Base-by-base conservation (phyloP, 1,140 invertebrate species). In the Drosophila paulistorum region DNA sequence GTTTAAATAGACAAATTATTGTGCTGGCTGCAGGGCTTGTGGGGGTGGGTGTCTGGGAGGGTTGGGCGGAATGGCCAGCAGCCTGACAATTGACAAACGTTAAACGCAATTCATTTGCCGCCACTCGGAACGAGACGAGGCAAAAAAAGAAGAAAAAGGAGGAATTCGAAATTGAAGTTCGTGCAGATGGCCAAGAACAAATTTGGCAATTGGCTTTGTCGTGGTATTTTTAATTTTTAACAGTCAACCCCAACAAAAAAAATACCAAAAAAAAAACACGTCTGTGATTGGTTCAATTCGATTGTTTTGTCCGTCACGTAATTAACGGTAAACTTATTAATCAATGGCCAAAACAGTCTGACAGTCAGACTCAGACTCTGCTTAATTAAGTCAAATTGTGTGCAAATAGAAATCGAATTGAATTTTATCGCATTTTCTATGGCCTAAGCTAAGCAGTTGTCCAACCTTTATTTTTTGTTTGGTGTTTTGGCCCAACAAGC, bases 1-100 rank as follows among this genome's bases (percentile, higher is more conserved):
- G 73, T 89, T 83, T 70, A 71, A 89, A 89, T 77, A 87, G 84
- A 87, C 83, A 87, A 87, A 89, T 87, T 87, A 82, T 77, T 80
- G 51, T 61, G 73, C 48, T 71, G 57, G 41, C 60, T 60, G 23
- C 7, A 39, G 45, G 23, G 59, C 48, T 30, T 23, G 23, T 6
- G 20, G 61, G 61, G 58, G 55, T 39, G 41, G 68, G 55, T 33
- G 14, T 9, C 0, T 13, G 20, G 9, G n/a, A 7, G 17, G 14
- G 20, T 23, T 23, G 20, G 23, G 23, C 23, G 4, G 17, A 9
- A 20, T 51, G 45, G 77, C 72, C 66, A 75, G 63, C 48, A 59
- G 69, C 48, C 64, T 61, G 57, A 65, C 69, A 77, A 82, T 81
- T 75, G 81, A 57, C 77, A 70, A 74, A 70, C 66, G 73, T 58